Evolutionary conservation across 2,888 invertebrate species (phyloP).

Genomic region (Cartodere bifasciata): DNA sequence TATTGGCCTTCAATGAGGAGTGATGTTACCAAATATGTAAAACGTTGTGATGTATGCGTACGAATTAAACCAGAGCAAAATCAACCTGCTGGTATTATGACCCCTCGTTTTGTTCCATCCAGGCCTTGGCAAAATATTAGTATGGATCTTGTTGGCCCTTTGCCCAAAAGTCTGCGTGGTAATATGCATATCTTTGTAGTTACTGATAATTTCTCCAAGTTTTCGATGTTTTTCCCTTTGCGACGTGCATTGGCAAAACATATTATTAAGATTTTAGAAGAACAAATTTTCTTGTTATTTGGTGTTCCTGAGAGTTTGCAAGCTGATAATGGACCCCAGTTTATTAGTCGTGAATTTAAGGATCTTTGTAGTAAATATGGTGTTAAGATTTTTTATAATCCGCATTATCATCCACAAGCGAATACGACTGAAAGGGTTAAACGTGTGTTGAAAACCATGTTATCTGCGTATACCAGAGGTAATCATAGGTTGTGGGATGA

Average conservation of each 20-base stretch:
- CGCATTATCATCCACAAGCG: too few relatives aligned
- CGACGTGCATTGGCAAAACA: slow-evolving; percentile 7
- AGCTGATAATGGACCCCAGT: too few relatives aligned
- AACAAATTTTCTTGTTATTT: slow-evolving; percentile 13
- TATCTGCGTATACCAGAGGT: too few relatives aligned
- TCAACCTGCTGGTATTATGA: slow-evolving; percentile 7
- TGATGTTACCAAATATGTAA: slow-evolving; percentile 10
- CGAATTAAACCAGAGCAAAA: slow-evolving; percentile 5
- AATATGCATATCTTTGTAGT: slow-evolving; percentile 10
- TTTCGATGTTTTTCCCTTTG: slow-evolving; percentile 10
- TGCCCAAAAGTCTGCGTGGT: slow-evolving; percentile 8
- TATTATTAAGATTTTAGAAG: slow-evolving; percentile 10
- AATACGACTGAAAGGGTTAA: too few relatives aligned
- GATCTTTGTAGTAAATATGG: too few relatives aligned
- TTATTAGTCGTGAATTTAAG: too few relatives aligned
- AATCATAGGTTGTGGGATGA: too few relatives aligned
- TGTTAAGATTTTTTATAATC: too few relatives aligned
- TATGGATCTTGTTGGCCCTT: slow-evolving; percentile 14
- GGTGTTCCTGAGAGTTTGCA: slow-evolving; percentile 13
- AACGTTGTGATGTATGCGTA: slow-evolving; percentile 7
- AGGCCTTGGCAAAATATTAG: slow-evolving; percentile 14
- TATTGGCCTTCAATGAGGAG: too few relatives aligned
- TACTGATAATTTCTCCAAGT: slow-evolving; percentile 14
- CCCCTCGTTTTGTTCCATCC: background rate
- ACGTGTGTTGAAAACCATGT: too few relatives aligned